Conservation (phyloP, 2,113 vertebrate species). For the Daubentonia madagascariensis region DNA sequence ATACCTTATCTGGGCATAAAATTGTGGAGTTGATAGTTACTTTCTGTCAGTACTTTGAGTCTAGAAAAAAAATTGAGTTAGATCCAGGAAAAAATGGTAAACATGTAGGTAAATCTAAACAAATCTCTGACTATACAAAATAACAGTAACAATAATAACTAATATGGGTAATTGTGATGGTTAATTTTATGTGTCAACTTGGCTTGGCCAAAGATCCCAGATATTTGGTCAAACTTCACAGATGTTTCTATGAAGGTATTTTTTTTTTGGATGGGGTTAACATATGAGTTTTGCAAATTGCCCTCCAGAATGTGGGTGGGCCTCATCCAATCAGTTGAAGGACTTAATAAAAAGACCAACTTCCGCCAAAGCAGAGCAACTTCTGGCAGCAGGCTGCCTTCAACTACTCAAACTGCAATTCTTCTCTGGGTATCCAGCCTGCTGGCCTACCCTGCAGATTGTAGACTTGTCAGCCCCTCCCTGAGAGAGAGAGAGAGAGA, state of each 20-base stretch:
- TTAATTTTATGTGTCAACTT: not conserved
- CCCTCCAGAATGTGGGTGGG: not conserved
- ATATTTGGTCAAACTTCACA: not conserved
- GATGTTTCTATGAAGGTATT: not conserved
- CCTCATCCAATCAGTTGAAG: not conserved
- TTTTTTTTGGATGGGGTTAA: not conserved
- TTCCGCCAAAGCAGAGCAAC: not conserved
- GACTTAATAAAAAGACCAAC: not conserved
- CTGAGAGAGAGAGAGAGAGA: not conserved
- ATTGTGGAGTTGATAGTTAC: not conserved
- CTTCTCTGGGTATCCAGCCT: not conserved
- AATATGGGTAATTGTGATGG: not conserved
- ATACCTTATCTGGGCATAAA: not conserved
- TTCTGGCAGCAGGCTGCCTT: not conserved
- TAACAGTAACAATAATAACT: not conserved
- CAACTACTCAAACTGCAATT: not conserved
- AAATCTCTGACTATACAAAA: not conserved
- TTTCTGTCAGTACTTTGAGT: not conserved
- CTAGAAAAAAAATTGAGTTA: not conserved
- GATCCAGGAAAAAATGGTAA: not conserved
- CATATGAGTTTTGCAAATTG: not conserved
- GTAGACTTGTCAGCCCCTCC: not conserved
- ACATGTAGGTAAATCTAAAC: not conserved
- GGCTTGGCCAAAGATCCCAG: not conserved
- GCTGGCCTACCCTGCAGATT: not conserved